Evolutionary conservation across 2,113 vertebrate genomes (phyloP).

Genomic region (Rattus norvegicus): DNA sequence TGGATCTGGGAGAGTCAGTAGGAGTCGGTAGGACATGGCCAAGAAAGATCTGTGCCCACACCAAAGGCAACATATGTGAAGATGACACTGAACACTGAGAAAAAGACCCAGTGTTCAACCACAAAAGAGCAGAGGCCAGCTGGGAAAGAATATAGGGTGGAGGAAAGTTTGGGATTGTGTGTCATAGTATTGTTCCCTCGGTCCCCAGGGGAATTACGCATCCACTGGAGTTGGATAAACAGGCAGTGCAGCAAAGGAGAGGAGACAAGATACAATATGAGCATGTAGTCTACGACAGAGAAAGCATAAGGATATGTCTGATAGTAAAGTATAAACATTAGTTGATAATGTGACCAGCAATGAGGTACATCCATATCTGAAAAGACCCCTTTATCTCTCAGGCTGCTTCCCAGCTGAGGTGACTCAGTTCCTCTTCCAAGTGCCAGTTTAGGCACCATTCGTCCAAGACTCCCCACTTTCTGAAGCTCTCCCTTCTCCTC

Average conservation of each 20-base stretch:
- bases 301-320: background rate
- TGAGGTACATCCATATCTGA: too few species aligned
- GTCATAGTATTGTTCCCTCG: background rate
- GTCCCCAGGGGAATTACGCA: background rate
- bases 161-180: background rate
- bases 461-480: background rate
- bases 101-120: background rate
- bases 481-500: background rate
- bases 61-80: background rate
- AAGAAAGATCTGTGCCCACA: background rate
- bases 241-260: background rate
- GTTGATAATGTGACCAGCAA: background rate
- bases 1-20: background rate
- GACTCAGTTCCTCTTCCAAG: background rate
- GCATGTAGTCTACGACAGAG: background rate
- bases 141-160: background rate
- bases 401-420: rapidly evolving
- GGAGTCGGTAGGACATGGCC: background rate
- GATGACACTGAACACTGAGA: background rate
- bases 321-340: background rate
- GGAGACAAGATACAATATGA: background rate
- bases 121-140: background rate
- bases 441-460: background rate
- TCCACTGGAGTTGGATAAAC: background rate
- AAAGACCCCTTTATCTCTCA: background rate